A percentile compares a stretch with the other conserved stretches of the same genome.
These are phyloP conservation scores for Peromyscus leucopus DNA, from an alignment of 2,113 vertebrate genomes.

Conservation along the genomic window DNA sequence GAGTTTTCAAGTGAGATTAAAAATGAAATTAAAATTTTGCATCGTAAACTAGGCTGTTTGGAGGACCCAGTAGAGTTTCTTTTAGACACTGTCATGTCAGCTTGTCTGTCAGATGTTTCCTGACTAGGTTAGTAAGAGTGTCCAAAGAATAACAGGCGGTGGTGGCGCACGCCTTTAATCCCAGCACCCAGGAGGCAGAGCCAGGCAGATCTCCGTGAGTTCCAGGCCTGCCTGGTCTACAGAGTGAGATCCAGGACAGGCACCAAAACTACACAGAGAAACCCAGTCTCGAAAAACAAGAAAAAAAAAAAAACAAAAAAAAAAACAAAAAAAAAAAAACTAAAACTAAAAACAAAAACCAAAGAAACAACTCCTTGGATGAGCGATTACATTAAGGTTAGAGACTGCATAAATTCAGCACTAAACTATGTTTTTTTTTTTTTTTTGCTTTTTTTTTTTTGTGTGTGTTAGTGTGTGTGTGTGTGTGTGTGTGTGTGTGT, in stretches of 20 bases:
- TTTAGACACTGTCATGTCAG: slow-evolving; percentile 20
- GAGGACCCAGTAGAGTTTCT: background rate
- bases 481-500: background rate
- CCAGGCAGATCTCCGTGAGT: too few species aligned
- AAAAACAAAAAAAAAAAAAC: background rate
- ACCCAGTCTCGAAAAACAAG: too few species aligned
- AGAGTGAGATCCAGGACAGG: too few species aligned
- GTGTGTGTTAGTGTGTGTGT: background rate
- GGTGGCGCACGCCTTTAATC: too few species aligned
- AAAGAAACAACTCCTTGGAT: background rate
- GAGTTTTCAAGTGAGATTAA: background rate
- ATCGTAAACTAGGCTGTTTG: background rate
- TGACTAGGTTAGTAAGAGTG: background rate
- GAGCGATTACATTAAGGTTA: background rate
- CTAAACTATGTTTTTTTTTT: background rate
- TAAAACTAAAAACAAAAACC: background rate
- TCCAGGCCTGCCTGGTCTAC: too few species aligned
- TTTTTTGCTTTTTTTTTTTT: too few species aligned
- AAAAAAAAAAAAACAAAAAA: background rate
- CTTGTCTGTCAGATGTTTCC: slow-evolving; percentile 31
- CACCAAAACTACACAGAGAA: too few species aligned
- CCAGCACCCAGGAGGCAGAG: too few species aligned
- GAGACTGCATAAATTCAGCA: background rate
- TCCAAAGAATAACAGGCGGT: background rate
- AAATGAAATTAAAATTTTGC: background rate